Evolutionary conservation across 2,888 invertebrate genomes (phyloP).

Genomic region (Chironomus tentans): DNA sequence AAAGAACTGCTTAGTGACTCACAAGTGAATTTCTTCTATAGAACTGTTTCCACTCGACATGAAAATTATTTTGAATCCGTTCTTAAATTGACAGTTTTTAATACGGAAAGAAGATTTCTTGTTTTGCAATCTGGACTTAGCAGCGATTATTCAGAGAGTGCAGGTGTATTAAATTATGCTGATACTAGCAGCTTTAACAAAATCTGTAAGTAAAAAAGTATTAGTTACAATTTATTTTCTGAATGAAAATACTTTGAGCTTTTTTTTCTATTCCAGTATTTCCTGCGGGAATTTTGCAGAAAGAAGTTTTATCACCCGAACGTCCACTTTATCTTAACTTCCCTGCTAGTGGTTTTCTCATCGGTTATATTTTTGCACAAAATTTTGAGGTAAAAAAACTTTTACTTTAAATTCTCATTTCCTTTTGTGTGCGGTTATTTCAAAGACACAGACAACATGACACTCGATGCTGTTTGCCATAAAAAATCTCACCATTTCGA

Average conservation of each 20-base stretch:
- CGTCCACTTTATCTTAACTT: background rate
- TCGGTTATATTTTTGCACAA: background rate
- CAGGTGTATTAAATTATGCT: background rate
- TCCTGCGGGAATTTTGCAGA: background rate
- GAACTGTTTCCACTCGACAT: background rate
- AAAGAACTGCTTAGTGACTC: background rate
- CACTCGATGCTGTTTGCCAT: no score
- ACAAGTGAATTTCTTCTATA: background rate
- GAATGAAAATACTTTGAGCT: background rate
- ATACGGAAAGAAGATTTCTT: background rate
- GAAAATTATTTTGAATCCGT: background rate
- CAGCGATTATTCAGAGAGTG: background rate
- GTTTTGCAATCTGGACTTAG: background rate
- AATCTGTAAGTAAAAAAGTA: background rate
- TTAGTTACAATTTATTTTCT: background rate
- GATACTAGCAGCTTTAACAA: background rate
- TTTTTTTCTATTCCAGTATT: background rate
- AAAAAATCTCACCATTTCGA: no score
- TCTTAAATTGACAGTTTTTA: background rate
- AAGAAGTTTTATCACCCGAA: background rate
- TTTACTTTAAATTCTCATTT: background rate
- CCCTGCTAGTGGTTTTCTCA: background rate
- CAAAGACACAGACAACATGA: background rate
- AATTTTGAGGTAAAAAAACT: conserved; percentile 1
- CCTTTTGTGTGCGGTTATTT: background rate